phyloP scores from a whole-genome alignment of 2,888 invertebrate genomes.

The Hyposoter dolosus region DNA sequence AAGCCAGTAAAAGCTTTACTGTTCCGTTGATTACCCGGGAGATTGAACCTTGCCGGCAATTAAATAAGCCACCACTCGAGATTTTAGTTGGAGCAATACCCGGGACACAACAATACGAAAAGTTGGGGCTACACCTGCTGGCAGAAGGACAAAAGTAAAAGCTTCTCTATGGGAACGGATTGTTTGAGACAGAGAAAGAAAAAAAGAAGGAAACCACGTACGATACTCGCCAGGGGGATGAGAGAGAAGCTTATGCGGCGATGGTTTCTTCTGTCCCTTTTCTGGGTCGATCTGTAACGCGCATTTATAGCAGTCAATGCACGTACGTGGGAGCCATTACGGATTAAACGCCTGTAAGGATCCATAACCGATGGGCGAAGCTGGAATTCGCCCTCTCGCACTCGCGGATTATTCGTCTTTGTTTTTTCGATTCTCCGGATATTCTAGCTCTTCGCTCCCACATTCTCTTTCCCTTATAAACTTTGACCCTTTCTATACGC shows the following conservation, averaged over 20 bases:
- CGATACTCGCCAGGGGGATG: conserved; percentile 9
- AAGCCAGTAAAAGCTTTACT: conserved; percentile 22
- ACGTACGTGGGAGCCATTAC: conserved; percentile 75
- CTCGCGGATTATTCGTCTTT: conserved; percentile 29
- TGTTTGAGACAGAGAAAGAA: background rate
- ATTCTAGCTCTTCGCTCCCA: background rate
- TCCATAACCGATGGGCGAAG: conserved; percentile 74
- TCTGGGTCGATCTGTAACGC: background rate
- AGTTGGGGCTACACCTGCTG: background rate
- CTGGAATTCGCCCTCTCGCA: conserved; percentile 32
- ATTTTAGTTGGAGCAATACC: conserved; percentile 16
- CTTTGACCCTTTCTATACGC: conserved; percentile 9
- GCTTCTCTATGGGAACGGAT: conserved; percentile 1
- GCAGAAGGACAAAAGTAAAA: conserved; percentile 35
- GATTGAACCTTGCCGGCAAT: conserved; percentile 37
- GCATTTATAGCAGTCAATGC: conserved; percentile 73
- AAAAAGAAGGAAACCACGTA: conserved; percentile 65
- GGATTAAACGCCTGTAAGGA: conserved; percentile 77
- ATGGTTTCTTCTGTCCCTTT: background rate
- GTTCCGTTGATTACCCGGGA: conserved; percentile 10
- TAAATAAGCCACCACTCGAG: conserved; percentile 24
- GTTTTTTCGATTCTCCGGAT: conserved; percentile 33
- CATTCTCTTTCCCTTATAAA: background rate
- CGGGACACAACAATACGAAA: conserved; percentile 18
- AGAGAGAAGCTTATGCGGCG: background rate